phyloP scores from a whole-genome alignment of 2,888 invertebrate species.

The Caenorhabditis plicata region DNA sequence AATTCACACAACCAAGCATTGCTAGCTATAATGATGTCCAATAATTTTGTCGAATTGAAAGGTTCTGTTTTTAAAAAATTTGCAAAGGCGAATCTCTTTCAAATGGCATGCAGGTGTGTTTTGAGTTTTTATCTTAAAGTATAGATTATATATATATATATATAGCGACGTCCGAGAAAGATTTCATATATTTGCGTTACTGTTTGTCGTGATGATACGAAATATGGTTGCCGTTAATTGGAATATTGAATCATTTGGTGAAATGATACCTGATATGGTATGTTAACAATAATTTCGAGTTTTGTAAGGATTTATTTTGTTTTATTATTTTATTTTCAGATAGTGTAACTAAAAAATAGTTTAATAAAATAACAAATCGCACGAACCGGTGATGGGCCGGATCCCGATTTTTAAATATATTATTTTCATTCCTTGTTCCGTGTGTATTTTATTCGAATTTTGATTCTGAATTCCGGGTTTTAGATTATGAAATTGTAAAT shows the following conservation, averaged over 20 bases:
- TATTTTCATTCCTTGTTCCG: too few relatives aligned
- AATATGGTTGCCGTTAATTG: slow-evolving; percentile 98
- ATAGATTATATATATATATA: background rate
- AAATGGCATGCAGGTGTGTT: slow-evolving; percentile 77
- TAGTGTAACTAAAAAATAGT: too few relatives aligned
- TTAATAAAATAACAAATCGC: too few relatives aligned
- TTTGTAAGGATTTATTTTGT: too few relatives aligned
- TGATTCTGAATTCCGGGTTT: too few relatives aligned
- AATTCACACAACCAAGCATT: slow-evolving; percentile 97
- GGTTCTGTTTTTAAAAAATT: slow-evolving; percentile 97
- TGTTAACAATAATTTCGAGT: slow-evolving; percentile 5
- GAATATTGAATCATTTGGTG: slow-evolving; percentile 72
- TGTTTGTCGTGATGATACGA: slow-evolving; percentile 89
- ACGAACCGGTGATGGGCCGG: too few relatives aligned
- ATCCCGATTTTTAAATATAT: too few relatives aligned
- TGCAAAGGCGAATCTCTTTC: slow-evolving; percentile 94
- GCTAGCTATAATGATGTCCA: slow-evolving; percentile 98
- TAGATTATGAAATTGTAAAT: too few relatives aligned
- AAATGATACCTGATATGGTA: slow-evolving; percentile 63
- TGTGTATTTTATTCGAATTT: too few relatives aligned
- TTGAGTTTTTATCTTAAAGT: background rate
- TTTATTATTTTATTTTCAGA: too few relatives aligned
- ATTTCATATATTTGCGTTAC: slow-evolving; percentile 85
- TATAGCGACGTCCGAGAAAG: slow-evolving; percentile 90
- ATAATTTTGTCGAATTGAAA: slow-evolving; percentile 99